Evolutionary conservation across 1,140 invertebrate genomes (phyloP).

Genomic region (Babylonia areolata): DNA sequence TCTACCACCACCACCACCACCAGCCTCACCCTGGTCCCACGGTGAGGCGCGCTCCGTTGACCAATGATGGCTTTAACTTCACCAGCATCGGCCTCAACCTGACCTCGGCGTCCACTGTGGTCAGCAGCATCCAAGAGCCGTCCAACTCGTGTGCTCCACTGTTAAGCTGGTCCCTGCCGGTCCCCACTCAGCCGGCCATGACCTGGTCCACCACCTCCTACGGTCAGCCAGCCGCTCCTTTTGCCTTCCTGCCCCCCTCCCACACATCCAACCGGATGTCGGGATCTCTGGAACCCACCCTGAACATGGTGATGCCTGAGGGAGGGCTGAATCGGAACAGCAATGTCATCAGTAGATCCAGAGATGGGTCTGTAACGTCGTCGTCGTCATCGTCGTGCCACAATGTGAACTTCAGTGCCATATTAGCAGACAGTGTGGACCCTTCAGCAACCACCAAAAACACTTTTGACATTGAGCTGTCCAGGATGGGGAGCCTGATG

Average conservation of each 20-base stretch:
- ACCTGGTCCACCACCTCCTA: constrained; percentile 8
- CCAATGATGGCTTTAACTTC: constrained; percentile 59
- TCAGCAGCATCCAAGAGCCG: not conserved
- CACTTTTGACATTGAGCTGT: not conserved
- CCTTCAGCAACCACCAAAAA: not conserved
- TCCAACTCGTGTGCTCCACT: constrained; percentile 36
- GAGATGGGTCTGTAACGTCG: constrained; percentile 2
- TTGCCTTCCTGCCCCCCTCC: constrained; percentile 44
- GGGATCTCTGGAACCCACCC: constrained; percentile 54
- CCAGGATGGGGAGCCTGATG: not conserved
- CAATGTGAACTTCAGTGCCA: not conserved
- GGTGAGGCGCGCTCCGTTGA: not conserved
- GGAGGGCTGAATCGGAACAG: constrained; percentile 40
- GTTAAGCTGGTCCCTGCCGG: constrained; percentile 45
- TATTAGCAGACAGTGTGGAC: not conserved
- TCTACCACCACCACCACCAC: not conserved
- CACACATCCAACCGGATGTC: too few relatives aligned
- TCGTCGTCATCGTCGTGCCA: not conserved
- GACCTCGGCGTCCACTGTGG: constrained; percentile 54
- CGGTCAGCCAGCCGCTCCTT: not conserved
- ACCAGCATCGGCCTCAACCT: constrained; percentile 66
- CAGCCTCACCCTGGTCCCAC: constrained; percentile 18
- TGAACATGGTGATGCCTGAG: constrained; percentile 50
- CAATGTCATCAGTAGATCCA: not conserved
- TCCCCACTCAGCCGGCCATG: not conserved